phyloP scores from a whole-genome alignment of 1,140 invertebrate genomes.

The Nephila pilipes region DNA sequence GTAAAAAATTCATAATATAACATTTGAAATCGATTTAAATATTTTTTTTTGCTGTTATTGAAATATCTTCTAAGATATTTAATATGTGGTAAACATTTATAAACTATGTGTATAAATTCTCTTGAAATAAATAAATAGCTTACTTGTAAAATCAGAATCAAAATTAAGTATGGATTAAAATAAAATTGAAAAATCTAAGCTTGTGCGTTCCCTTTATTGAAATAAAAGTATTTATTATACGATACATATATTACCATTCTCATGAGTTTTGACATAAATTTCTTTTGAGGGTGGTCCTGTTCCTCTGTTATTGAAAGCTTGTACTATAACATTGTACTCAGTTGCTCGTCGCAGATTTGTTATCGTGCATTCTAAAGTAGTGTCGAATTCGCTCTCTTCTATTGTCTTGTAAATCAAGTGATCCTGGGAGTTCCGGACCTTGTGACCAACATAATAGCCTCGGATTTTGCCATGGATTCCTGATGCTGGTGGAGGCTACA shows the following conservation, averaged over 20 bases:
- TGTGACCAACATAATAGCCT: constrained; percentile 80
- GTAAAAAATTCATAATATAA: no score
- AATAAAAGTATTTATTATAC: no score
- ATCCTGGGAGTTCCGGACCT: constrained; percentile 79
- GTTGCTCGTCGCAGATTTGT: constrained; percentile 79
- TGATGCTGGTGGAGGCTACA: constrained; percentile 78
- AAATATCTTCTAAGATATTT: no score
- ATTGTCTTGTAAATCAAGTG: constrained; percentile 81
- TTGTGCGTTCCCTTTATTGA: no score
- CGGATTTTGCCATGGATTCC: constrained; percentile 82
- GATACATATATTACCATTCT: constrained; percentile 85
- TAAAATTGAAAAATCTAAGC: no score
- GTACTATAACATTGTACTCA: constrained; percentile 80
- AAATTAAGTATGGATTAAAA: no score
- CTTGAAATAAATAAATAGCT: no score
- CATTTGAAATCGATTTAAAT: no score
- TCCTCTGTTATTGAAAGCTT: constrained; percentile 81
- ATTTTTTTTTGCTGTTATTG: no score
- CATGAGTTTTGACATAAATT: constrained; percentile 88
- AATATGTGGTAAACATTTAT: no score
- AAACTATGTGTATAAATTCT: no score
- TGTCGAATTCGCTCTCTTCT: constrained; percentile 78
- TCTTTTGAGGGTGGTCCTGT: constrained; percentile 88
- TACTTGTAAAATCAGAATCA: no score
- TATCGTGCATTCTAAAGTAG: constrained; percentile 75